A percentile compares a stretch with the other conserved stretches of the same genome.
Conservation (phyloP, 1,140 invertebrate genomes). For the Bilobella aurantiaca region DNA sequence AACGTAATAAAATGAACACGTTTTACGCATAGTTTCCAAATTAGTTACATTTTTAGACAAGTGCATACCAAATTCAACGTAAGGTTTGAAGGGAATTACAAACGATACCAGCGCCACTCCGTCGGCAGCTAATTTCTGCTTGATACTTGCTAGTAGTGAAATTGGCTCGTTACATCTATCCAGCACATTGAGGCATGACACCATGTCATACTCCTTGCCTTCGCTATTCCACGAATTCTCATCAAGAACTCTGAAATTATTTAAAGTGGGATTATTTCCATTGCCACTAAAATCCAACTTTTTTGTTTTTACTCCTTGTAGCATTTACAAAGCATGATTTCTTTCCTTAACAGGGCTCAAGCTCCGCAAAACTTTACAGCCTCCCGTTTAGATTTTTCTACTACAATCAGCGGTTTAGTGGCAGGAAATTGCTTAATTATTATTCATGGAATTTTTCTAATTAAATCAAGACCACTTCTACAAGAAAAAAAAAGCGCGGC, state of each 20-base stretch:
- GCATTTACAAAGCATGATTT: too few relatives aligned
- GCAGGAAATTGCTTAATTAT: constrained; percentile 1
- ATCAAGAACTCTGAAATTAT: constrained; percentile 62
- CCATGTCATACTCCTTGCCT: constrained; percentile 57
- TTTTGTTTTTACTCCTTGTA: neutral
- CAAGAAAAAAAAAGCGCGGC: too few relatives aligned
- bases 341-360: too few relatives aligned
- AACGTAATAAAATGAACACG: constrained; percentile 3
- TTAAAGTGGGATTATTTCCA: too few relatives aligned
- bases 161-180: constrained; percentile 76
- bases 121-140: constrained; percentile 49
- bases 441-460: constrained; percentile 21
- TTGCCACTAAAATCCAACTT: too few relatives aligned
- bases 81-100: constrained; percentile 78
- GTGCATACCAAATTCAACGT: constrained; percentile 65
- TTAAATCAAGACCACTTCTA: constrained; percentile 25
- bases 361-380: too few relatives aligned
- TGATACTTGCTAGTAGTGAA: constrained; percentile 58
- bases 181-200: constrained; percentile 77
- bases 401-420: neutral
- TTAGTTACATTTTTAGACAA: constrained; percentile 13
- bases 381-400: neutral
- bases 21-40: neutral
- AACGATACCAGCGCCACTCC: constrained; percentile 68
- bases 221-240: constrained; percentile 51